A percentile compares a stretch with the other conserved stretches of the same genome.
Conservation (phyloP, 2,797 vertebrate species). For the Acomys russatus region DNA sequence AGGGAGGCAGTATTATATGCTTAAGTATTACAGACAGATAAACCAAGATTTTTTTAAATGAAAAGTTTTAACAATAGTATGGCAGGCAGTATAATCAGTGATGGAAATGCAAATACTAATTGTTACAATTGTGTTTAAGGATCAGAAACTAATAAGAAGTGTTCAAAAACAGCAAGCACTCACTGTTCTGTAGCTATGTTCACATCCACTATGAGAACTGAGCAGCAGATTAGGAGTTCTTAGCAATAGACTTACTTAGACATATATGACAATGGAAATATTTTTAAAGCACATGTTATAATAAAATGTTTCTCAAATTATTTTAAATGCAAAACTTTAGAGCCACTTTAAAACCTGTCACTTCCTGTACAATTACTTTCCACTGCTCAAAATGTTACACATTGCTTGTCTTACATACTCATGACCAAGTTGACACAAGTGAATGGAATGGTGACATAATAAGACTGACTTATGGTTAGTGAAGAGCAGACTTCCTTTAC, state of each 20-base stretch:
- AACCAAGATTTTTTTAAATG: neutral
- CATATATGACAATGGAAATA: neutral
- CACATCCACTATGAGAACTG: neutral
- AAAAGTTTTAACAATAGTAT: neutral
- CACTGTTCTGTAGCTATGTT: neutral
- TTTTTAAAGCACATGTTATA: neutral
- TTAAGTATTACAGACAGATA: neutral
- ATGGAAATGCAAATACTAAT: neutral
- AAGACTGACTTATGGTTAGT: too few species aligned
- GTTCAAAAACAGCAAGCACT: neutral
- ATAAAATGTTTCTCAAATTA: conserved; percentile 3
- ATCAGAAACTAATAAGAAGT: neutral
- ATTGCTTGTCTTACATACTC: neutral
- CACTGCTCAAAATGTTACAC: conserved; percentile 2
- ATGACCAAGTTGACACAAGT: neutral
- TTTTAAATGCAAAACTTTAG: neutral
- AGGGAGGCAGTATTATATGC: neutral
- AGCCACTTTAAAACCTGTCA: neutral
- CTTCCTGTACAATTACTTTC: neutral
- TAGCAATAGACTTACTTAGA: neutral
- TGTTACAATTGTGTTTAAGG: neutral
- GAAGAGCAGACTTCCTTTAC: conserved; percentile 43
- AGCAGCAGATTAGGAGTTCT: neutral
- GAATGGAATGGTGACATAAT: too few species aligned
- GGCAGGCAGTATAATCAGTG: neutral